Percentiles rank a stretch among this genome's conserved stretches.
phyloP scores from a whole-genome alignment of 2,113 vertebrate genomes.

The Clarias magur region DNA sequence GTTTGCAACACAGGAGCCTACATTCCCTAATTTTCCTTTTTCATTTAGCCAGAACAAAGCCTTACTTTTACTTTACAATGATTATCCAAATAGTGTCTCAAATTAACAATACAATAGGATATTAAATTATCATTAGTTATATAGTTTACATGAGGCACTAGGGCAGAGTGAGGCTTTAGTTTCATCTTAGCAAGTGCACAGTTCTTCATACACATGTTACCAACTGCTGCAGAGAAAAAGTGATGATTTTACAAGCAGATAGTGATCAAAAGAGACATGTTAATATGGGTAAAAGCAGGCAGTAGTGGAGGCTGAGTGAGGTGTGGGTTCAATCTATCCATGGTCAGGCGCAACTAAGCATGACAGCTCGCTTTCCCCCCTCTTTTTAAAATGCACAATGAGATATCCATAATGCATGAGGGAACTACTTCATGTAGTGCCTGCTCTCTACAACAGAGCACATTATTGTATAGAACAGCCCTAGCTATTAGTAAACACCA shows the following conservation, averaged over 20 bases:
- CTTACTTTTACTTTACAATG: background rate
- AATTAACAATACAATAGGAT: background rate
- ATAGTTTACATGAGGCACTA: conserved; percentile 24
- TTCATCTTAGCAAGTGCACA: background rate
- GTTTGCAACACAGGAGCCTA: background rate
- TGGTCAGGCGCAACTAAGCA: conserved; percentile 53
- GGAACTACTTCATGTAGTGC: conserved; percentile 50
- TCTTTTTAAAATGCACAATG: conserved; percentile 50
- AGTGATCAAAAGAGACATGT: conserved; percentile 58
- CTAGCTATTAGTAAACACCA: conserved; percentile 27
- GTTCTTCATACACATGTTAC: conserved; percentile 18
- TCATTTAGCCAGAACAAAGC: background rate
- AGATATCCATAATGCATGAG: conserved; percentile 67
- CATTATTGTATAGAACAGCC: conserved; percentile 8
- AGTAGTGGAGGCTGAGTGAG: conserved; percentile 23
- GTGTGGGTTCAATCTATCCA: conserved; percentile 32
- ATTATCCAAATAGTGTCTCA: background rate
- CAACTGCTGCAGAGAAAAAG: conserved; percentile 12
- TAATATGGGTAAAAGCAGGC: conserved; percentile 56
- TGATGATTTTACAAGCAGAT: conserved; percentile 40
- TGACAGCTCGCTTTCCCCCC: conserved; percentile 60
- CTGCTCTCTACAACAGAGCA: conserved; percentile 8
- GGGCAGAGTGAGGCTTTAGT: conserved; percentile 14
- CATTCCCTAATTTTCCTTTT: background rate
- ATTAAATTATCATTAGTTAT: conserved; percentile 28